Evolutionary conservation across 2,797 vertebrate genomes (phyloP), one percentile per base, ranked within the genome.

Genomic region (Hydrolagus colliei): DNA sequence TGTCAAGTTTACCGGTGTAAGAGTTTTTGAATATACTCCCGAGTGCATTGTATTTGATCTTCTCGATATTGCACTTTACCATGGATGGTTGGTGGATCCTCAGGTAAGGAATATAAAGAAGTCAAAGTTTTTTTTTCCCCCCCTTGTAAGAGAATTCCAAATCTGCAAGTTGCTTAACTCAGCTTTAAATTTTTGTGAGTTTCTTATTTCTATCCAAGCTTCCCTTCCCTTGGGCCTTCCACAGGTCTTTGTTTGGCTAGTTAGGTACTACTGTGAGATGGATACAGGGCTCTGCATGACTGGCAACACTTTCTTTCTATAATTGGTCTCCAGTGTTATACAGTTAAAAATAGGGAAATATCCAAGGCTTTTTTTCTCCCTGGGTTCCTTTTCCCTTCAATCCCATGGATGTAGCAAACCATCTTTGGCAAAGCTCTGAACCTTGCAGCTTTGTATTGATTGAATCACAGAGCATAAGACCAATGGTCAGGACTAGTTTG

Each of bases 41-140:
- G 97, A 99, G 90, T 99, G 98, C 93, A 98, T 99, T 27, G 98
- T 99, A 84, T 99, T 99, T 87, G 98, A 99, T 91, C 95, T 99
- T 88, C 96, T 99, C 18, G 97, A 98, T 93, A 99, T 99, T 90
- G 97, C 97, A 10, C 93, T 99, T 86, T 99, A 99, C 91, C 98
- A 99, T 20, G 98, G 98, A 88, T 99, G 98, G 98, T 92, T 99
- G 89, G 96, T 99, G 77, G 98, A 99, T 89, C 98, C 97, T 87
- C 97, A 99, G 96, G 98, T 99, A 91, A 94, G 90, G 87, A 5
- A 20, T 14, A 62, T 67, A 4, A 73, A 72, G 20, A 71, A 73
- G 32, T 11, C 2, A 59, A 73, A 22, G 41, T 27, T 67, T 22
- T 16, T 80, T 80, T n/a, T n/a, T 80, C 11, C 35, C 16, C 35